Evolutionary conservation across 2,888 invertebrate genomes (phyloP).

Genomic region (Agrypnus murinus): DNA sequence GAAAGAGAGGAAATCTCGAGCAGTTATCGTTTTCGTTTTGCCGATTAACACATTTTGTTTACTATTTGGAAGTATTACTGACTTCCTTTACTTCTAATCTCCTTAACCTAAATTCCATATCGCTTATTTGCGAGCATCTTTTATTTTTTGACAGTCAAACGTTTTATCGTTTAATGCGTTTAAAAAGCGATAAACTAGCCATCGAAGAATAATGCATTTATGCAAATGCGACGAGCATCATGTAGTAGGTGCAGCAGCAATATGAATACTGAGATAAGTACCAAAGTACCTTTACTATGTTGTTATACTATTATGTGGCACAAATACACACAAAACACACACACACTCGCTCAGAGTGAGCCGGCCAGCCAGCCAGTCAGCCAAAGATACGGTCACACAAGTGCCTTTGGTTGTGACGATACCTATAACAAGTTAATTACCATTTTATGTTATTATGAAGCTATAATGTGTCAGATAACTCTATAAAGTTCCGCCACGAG

Average conservation of each 20-base stretch:
- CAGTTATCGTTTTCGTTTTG: too few species aligned
- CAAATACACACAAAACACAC: too few species aligned
- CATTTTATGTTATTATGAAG: slow-evolving; percentile 59
- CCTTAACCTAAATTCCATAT: too few species aligned
- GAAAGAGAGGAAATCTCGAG: too few species aligned
- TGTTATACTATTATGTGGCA: slow-evolving; percentile 43
- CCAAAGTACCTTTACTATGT: slow-evolving; percentile 42
- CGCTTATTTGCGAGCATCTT: too few species aligned
- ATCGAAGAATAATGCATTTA: slow-evolving; percentile 26
- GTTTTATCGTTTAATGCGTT: too few species aligned
- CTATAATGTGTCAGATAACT: slow-evolving; percentile 58
- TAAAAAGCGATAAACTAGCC: too few species aligned
- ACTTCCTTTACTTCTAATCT: too few species aligned
- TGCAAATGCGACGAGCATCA: slow-evolving; percentile 18
- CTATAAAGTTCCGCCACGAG: slow-evolving; percentile 54
- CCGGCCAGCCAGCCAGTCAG: slow-evolving; percentile 20
- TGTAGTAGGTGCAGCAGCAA: slow-evolving; percentile 39
- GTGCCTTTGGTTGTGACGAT: slow-evolving; percentile 40
- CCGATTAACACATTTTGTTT: too few species aligned
- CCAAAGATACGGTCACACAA: slow-evolving; percentile 26
- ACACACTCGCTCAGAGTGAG: too few species aligned
- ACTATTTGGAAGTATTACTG: too few species aligned
- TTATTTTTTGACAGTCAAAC: too few species aligned
- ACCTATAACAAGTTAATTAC: slow-evolving; percentile 58
- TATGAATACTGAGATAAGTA: slow-evolving; percentile 44